Percentiles rank a stretch among this genome's conserved stretches.
Evolutionary conservation across 1,140 invertebrate genomes (phyloP).

Genomic region (Tribolium madens): DNA sequence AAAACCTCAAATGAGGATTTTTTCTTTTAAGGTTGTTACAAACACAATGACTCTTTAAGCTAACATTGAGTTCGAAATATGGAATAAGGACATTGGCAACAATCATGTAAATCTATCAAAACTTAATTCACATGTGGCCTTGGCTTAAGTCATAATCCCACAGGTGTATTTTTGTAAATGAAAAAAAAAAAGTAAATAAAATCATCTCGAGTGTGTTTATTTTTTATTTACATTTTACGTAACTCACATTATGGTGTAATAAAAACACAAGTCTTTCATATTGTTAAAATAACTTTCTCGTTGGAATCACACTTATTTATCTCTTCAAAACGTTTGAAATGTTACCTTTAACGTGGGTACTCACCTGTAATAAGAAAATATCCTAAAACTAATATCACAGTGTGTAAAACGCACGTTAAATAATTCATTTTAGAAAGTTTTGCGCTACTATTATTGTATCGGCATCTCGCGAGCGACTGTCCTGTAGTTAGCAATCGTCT

Average conservation of each 20-base stretch:
- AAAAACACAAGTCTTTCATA: conserved; percentile 34
- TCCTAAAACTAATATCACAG: conserved; percentile 60
- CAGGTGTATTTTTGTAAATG: not conserved
- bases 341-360: conserved; percentile 28
- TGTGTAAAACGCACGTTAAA: conserved; percentile 52
- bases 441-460: conserved; percentile 49
- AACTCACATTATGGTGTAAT: conserved; percentile 18
- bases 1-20: conserved; percentile 22
- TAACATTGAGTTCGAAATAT: conserved; percentile 40
- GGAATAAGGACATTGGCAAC: conserved; percentile 25
- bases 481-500: conserved; percentile 24
- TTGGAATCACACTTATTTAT: conserved; percentile 8
- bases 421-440: conserved; percentile 54
- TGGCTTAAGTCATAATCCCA: conserved; percentile 14
- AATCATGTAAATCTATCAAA: conserved; percentile 29
- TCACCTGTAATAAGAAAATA: conserved; percentile 59
- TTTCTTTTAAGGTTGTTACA: conserved; percentile 10
- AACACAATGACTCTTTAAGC: conserved; percentile 22
- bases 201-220: not conserved
- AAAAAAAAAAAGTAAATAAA: not conserved
- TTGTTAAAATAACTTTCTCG: conserved; percentile 31
- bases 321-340: not conserved
- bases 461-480: conserved; percentile 52
- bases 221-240: conserved; percentile 8
- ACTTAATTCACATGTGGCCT: conserved; percentile 21